These are phyloP conservation scores for Choloepus didactylus DNA, from an alignment of 2,797 vertebrate species.

Conservation along the genomic window DNA sequence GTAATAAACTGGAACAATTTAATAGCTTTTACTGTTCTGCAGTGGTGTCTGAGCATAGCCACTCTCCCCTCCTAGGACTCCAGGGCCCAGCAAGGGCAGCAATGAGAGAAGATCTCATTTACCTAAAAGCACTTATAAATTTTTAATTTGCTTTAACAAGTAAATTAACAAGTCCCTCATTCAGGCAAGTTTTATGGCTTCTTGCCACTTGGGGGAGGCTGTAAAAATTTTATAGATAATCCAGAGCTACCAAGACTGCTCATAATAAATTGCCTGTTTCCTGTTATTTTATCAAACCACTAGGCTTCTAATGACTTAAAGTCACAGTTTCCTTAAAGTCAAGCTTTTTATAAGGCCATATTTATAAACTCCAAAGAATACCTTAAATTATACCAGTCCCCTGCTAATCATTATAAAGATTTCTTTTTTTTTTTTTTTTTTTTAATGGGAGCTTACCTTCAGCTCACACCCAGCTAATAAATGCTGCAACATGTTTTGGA, in stretches of 20 bases:
- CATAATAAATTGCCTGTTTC: constrained; percentile 99
- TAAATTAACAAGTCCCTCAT: constrained; percentile 99
- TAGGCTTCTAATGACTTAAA: constrained; percentile 94
- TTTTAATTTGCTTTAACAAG: constrained; percentile 99
- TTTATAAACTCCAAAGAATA: constrained; percentile 92
- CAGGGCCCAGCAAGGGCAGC: constrained; percentile 93
- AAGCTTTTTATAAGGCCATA: constrained; percentile 87
- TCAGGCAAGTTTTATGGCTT: constrained; percentile 99
- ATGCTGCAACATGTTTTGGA: constrained; percentile 79
- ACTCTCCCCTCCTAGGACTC: constrained; percentile 96
- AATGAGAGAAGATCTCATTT: constrained; percentile 99
- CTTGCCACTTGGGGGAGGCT: constrained; percentile 96
- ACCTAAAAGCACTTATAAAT: constrained; percentile 99
- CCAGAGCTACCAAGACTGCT: constrained; percentile 94
- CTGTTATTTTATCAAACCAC: constrained; percentile 96
- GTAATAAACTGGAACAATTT: constrained; percentile 98
- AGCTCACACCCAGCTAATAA: constrained; percentile 82
- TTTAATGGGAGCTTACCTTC: constrained; percentile 81
- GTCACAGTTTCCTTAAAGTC: constrained; percentile 90
- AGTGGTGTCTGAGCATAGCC: constrained; percentile 94
- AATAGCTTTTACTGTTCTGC: constrained; percentile 99
- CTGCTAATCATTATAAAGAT: constrained; percentile 86
- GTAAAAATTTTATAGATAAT: constrained; percentile 99
- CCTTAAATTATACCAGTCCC: constrained; percentile 89
- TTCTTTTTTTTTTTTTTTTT: constrained; percentile 53